Evolutionary conservation across 1,140 invertebrate genomes (phyloP).

Genomic region (Chironomus tepperi): DNA sequence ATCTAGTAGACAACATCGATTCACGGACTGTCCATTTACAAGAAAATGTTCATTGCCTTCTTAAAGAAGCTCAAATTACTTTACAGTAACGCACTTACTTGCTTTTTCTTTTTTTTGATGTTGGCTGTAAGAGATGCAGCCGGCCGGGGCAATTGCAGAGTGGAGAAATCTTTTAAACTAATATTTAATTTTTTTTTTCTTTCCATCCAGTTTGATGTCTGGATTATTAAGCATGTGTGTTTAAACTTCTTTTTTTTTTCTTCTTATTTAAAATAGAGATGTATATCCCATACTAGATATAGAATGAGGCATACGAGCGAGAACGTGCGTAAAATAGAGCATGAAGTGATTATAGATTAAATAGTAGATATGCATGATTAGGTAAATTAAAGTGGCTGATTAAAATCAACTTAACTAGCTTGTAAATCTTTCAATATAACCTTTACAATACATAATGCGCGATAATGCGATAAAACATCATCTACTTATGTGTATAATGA

Average conservation of each 20-base stretch:
- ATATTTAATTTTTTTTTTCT: conserved; percentile 5
- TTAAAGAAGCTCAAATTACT: background rate
- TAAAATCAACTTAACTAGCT: conserved; percentile 6
- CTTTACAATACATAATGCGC: background rate
- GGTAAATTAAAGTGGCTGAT: background rate
- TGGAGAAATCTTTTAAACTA: background rate
- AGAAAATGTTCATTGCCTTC: background rate
- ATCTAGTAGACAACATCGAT: background rate
- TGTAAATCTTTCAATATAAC: background rate
- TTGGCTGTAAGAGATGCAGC: background rate
- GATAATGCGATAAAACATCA: conserved; percentile 9
- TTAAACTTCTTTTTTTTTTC: background rate
- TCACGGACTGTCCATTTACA: background rate
- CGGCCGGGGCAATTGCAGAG: background rate
- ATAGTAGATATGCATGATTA: background rate
- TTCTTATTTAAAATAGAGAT: background rate
- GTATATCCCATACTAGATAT: background rate
- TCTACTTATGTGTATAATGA: background rate
- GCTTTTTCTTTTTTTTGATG: background rate
- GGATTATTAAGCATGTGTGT: conserved; percentile 12
- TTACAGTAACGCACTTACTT: background rate
- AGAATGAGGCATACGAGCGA: background rate
- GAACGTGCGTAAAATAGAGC: conserved; percentile 6
- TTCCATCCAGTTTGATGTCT: background rate
- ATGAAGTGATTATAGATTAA: background rate